Evolutionary conservation across 2,888 invertebrate species (phyloP).

Genomic region (Agriotes lineatus): DNA sequence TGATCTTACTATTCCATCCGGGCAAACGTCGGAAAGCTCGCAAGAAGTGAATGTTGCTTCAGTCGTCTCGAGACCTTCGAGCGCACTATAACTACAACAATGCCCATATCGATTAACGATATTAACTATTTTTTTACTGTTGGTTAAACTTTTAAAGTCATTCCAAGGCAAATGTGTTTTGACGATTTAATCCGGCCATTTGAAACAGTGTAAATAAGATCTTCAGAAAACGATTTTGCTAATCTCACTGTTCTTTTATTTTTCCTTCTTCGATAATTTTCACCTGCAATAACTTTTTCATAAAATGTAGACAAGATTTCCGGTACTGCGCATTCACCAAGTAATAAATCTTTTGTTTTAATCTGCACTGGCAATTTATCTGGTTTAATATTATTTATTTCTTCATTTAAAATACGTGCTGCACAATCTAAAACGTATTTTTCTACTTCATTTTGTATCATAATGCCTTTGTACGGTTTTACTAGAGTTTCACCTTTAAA

Average conservation of each 20-base stretch:
- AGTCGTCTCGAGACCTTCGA: conserved; percentile 49
- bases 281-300: not conserved
- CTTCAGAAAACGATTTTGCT: not conserved
- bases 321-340: not conserved
- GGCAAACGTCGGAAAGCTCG: conserved; percentile 36
- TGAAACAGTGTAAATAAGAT: conserved; percentile 11
- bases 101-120: conserved; percentile 44
- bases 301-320: not conserved
- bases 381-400: not conserved
- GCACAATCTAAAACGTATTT: not conserved
- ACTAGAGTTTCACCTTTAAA: not conserved
- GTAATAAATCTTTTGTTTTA: not conserved
- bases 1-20: conserved; percentile 37
- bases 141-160: conserved; percentile 49
- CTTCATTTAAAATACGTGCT: not conserved
- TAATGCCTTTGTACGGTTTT: too few relatives aligned
- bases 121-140: conserved; percentile 48
- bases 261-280: not conserved
- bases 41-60: conserved; percentile 38
- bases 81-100: conserved; percentile 42
- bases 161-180: conserved; percentile 48
- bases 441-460: not conserved
- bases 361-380: not conserved
- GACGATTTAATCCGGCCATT: conserved; percentile 48
- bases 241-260: not conserved